Percentiles rank a stretch among this genome's conserved stretches.
Conservation (phyloP, 2,797 vertebrate species). For the Anniella stebbinsi region DNA sequence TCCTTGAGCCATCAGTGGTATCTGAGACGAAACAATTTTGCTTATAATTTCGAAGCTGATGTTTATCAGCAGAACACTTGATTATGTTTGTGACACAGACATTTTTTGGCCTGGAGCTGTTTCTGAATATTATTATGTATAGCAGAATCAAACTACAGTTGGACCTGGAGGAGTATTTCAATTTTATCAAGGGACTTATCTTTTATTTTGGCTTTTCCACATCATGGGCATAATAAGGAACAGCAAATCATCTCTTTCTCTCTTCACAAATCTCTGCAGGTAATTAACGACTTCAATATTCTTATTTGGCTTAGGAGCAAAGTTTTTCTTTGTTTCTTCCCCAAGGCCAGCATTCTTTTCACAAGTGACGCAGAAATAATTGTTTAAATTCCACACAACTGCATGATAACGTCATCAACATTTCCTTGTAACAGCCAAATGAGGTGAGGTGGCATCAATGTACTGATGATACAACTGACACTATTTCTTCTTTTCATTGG, state of each 20-base stretch:
- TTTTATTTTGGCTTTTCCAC: slow-evolving; percentile 9
- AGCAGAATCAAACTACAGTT: background rate
- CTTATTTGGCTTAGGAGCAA: background rate
- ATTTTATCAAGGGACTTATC: background rate
- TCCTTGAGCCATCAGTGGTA: background rate
- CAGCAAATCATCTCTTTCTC: background rate
- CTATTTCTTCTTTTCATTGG: background rate
- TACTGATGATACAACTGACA: background rate
- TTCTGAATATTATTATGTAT: background rate
- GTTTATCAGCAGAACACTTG: background rate
- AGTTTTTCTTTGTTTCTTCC: background rate
- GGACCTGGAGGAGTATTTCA: background rate
- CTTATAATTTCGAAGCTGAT: background rate
- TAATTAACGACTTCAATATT: background rate
- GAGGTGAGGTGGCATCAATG: background rate
- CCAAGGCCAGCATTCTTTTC: background rate
- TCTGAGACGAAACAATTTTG: background rate
- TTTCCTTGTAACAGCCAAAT: background rate
- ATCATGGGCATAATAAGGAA: background rate
- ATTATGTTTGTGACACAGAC: background rate
- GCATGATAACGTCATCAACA: background rate
- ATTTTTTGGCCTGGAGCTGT: background rate
- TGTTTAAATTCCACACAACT: background rate
- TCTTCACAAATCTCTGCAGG: background rate
- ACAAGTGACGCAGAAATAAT: background rate